Evolutionary conservation across 1,140 invertebrate species (phyloP).

Genomic region (Diploscapter pachys): DNA sequence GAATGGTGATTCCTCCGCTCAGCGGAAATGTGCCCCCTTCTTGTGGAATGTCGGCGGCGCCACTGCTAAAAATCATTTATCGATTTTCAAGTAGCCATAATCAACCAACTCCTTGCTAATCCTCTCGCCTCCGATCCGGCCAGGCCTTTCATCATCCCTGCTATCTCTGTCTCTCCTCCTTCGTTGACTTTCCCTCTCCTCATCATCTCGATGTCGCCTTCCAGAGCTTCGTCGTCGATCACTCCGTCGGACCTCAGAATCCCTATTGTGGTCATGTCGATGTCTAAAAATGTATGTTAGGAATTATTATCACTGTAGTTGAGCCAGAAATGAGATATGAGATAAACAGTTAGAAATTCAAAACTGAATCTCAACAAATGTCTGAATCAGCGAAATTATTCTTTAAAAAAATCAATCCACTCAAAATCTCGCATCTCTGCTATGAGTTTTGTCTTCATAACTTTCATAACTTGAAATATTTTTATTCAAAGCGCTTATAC

Average conservation of each 20-base stretch:
- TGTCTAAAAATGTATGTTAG: not conserved
- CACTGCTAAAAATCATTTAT: too few relatives aligned
- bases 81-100: not conserved
- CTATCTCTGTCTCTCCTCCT: conserved; percentile 16
- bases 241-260: conserved; percentile 9
- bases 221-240: conserved; percentile 9
- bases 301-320: too few relatives aligned
- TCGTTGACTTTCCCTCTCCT: conserved; percentile 11
- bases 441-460: conserved; percentile 17
- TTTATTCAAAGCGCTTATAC: not conserved
- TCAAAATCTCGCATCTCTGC: conserved; percentile 7
- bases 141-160: conserved; percentile 18
- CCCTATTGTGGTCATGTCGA: not conserved
- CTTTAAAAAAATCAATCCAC: too few relatives aligned
- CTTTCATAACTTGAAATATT: not conserved
- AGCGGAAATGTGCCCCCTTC: conserved; percentile 23
- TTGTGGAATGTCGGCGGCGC: not conserved
- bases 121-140: conserved; percentile 20
- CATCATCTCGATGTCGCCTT: conserved; percentile 24
- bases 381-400: too few relatives aligned
- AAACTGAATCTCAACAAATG: too few relatives aligned
- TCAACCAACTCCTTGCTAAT: conserved; percentile 4
- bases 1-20: conserved; percentile 34
- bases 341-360: too few relatives aligned
- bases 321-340: too few relatives aligned